These are phyloP conservation scores for Mastomys coucha DNA, from an alignment of 2,113 vertebrate genomes.

Conservation along the genomic window DNA sequence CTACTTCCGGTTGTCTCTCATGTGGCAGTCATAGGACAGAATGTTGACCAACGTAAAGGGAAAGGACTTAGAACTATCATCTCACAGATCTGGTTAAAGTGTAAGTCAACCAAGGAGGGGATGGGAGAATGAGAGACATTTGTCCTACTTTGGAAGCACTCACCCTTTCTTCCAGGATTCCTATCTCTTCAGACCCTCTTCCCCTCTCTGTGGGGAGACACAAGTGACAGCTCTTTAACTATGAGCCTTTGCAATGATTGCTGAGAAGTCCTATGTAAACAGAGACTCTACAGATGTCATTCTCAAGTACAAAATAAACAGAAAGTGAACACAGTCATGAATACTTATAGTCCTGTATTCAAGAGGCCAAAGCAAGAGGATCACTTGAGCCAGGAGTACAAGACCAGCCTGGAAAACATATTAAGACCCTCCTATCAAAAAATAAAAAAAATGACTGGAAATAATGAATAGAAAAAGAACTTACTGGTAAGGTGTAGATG, in stretches of 20 bases:
- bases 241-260: not conserved
- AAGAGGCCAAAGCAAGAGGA: not conserved
- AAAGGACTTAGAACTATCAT: not conserved
- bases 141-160: not conserved
- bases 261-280: not conserved
- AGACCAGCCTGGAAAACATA: not conserved
- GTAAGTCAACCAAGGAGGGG: not conserved
- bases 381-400: not conserved
- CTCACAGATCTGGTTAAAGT: not conserved
- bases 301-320: conserved; percentile 14
- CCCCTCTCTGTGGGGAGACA: not conserved
- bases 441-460: not conserved
- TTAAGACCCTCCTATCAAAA: not conserved
- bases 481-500: not conserved
- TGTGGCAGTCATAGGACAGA: not conserved
- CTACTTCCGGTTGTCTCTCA: not conserved
- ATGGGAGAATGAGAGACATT: not conserved
- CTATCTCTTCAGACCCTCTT: not conserved
- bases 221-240: not conserved
- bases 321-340: not conserved
- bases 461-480: conserved; percentile 34
- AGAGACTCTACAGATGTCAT: not conserved
- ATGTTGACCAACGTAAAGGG: not conserved
- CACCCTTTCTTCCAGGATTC: not conserved
- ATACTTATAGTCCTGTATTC: not conserved